Evolutionary conservation across 1,140 invertebrate genomes (phyloP).

Genomic region (Drosophila lacteicornis): DNA sequence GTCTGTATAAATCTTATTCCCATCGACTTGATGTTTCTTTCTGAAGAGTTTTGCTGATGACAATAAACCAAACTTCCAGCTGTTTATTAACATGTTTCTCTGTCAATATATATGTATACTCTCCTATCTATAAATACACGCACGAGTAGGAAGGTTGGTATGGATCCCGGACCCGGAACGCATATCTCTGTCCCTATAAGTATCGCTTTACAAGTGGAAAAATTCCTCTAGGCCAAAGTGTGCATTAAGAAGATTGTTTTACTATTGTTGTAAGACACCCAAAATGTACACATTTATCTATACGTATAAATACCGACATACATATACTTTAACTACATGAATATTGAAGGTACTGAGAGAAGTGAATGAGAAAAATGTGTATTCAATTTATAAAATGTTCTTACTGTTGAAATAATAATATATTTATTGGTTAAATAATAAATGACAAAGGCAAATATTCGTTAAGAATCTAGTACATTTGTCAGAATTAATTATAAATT

Average conservation of each 20-base stretch:
- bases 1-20: conserved; percentile 49
- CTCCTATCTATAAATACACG: conserved; percentile 29
- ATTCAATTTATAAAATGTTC: not conserved
- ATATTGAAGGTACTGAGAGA: conserved; percentile 55
- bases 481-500: not conserved
- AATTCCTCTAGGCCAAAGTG: conserved; percentile 83
- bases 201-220: conserved; percentile 79
- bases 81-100: conserved; percentile 83
- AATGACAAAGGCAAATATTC: no score
- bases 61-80: conserved; percentile 82
- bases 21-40: conserved; percentile 41
- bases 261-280: conserved; percentile 79
- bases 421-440: not conserved
- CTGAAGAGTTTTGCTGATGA: conserved; percentile 57
- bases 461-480: not conserved
- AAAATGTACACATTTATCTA: conserved; percentile 41
- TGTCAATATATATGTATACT: conserved; percentile 55
- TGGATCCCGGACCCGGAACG: conserved; percentile 23
- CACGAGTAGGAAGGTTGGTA: conserved; percentile 30
- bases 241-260: conserved; percentile 84
- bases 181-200: conserved; percentile 53
- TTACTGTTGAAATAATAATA: not conserved
- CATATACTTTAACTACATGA: conserved; percentile 70
- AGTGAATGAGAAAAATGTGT: not conserved
- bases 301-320: conserved; percentile 36